Conservation (phyloP, 2,113 vertebrate species). For the Thamnophis sirtalis region DNA sequence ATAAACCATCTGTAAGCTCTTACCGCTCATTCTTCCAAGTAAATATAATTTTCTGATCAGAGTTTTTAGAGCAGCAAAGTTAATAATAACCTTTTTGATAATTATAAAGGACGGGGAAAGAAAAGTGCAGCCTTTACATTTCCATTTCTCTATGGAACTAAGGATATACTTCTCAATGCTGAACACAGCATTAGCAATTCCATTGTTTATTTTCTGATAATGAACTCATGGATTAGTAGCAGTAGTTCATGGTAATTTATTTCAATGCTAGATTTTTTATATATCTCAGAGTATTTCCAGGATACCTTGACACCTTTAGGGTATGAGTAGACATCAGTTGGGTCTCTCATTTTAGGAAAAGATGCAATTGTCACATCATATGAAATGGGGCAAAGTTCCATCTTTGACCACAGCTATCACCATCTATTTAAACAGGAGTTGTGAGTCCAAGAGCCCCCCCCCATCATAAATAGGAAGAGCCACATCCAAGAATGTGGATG, state of each 20-base stretch:
- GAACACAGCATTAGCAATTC: neutral
- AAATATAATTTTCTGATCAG: neutral
- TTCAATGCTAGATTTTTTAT: neutral
- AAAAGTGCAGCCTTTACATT: neutral
- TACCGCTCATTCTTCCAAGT: neutral
- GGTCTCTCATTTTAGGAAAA: neutral
- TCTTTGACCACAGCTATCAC: no score
- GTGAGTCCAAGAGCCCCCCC: neutral
- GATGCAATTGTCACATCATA: neutral
- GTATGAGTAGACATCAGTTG: no score
- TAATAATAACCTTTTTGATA: neutral
- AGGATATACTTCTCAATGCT: neutral
- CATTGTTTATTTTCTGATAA: neutral
- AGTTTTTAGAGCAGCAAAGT: neutral
- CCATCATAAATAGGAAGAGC: neutral
- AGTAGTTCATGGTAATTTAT: neutral
- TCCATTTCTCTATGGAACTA: neutral
- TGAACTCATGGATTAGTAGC: neutral
- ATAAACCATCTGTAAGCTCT: neutral
- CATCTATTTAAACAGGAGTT: neutral
- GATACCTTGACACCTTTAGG: neutral
- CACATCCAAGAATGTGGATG: neutral
- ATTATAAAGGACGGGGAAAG: neutral
- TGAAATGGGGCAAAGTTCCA: no score
- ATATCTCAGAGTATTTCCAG: neutral